Conservation (phyloP, 1,140 invertebrate species). For the Metopolophium dirhodum region DNA sequence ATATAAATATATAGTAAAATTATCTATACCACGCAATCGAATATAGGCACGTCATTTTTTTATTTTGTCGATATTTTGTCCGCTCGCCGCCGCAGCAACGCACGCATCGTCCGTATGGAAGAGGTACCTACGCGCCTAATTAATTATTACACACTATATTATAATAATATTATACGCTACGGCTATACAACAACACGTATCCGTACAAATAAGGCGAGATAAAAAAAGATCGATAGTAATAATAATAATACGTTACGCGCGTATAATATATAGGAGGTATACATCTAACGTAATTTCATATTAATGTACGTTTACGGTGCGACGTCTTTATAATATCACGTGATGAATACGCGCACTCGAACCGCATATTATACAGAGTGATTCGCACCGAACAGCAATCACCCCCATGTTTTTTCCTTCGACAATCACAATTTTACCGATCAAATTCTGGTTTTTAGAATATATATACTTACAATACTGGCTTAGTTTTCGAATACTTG, state of each 20-base stretch:
- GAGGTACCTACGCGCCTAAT: neutral
- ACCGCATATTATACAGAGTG: no score
- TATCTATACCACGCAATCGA: neutral
- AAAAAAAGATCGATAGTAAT: neutral
- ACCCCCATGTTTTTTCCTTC: no score
- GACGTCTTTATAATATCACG: constrained; percentile 14
- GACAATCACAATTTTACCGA: no score
- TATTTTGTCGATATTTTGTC: neutral
- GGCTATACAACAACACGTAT: neutral
- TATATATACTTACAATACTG: no score
- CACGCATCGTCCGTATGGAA: neutral
- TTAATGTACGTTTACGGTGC: neutral
- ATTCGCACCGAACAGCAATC: no score
- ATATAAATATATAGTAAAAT: no score
- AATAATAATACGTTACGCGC: neutral
- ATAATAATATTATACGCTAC: neutral
- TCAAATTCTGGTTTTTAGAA: no score
- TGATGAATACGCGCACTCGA: neutral
- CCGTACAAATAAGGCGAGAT: neutral
- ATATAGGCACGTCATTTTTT: neutral
- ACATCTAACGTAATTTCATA: constrained; percentile 2
- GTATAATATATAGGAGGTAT: neutral
- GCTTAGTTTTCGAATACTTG: no score
- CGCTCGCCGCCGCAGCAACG: no score
- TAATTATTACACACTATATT: neutral